Base-by-base conservation (phyloP, 2,113 vertebrate genomes). In the Uria lomvia region DNA sequence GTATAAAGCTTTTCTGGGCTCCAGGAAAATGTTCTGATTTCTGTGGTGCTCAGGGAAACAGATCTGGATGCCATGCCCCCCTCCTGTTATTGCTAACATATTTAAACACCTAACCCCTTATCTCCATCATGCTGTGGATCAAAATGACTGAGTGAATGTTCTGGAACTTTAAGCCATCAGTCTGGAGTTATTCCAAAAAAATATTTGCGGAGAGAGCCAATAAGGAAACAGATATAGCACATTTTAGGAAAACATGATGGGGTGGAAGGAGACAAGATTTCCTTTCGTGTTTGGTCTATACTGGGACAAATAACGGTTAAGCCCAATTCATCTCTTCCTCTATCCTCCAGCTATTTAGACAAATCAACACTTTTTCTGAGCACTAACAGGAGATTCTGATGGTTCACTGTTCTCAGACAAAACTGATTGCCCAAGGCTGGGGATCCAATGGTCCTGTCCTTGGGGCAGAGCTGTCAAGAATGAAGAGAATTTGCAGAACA, bases 401-500 rank as follows among this genome's bases (percentile, higher is more conserved):
- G 67, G 40, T 72, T 92, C 36, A 27, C 71, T 88, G 75, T 92
- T 84, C 72, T 74, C 79, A 86, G 55, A 74, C 79, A 92, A 84
- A 90, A 92, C 30, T 1, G 1, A 29, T 38, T 94, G 72, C 68
- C 68, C 63, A 74, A 70, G 86, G 55, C 86, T 83, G 58, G 45
- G 75, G 72, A 47, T 18, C 55, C 63, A 84, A 1, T 34, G 45
- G 60, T 86, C 27, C 23, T 84, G 20, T 96, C 88, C 43, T 90
- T 94, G 47, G 52, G 76, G 55, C 63, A 96, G 79, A 92, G 59
- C 79, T 95, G 86, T 94, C 93, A 96, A 77, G 83, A 86, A 77
- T 67, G 18, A 74, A 67, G 94, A 97, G 63, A 91, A 77, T 88
- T 91, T 86, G 76, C 86, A 95, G 88, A 96, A 62, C 83, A 45